Evolutionary conservation across 2,888 invertebrate species (phyloP), one percentile per base, ranked within the genome.

Genomic region (Brassicogethes aeneus): DNA sequence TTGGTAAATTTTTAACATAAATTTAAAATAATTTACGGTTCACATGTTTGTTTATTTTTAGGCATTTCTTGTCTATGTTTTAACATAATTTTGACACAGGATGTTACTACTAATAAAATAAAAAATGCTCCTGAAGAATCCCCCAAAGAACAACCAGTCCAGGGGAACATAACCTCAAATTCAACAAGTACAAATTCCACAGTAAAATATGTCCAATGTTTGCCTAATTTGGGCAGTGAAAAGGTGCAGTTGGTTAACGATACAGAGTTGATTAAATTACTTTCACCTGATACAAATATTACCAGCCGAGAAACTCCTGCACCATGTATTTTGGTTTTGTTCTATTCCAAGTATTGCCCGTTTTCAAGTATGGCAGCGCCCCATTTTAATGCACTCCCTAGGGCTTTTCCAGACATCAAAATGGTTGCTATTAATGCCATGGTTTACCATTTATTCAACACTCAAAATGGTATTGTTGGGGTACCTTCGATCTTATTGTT

Each of bases 291-390:
- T 54, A 70, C 75, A 14, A 81, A 81, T 44, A 71, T 81, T n/a
- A 78, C 79, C 3, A 73, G 72, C 17, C 76, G 82, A 47, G 77
- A 78, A 15, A 68, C 72, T 32, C 70, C 74, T 17, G 80, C 77
- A 2, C 72, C 73, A 43, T 91, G 91, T 66, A 76, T 87, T 1
- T 66, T 91, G 14, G 82, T 94, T 2, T 70, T 95, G 53, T 95
- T 96, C 68, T 95, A 86, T 65, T 87, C 94, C 0, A 80, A 82
- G 47, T 85, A 85, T 61, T 96, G 96, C 59, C 83, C 88, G 2
- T 94, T 93, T 57, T 92, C 93, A 57, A 87, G 89, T 13, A 78
- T 83, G 61, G 86, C 91, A 3, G 94, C 93, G 1, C 90, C 90
- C 3, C 81, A 90, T 61, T 91, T 84, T 58, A 96, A 96, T 72